These are phyloP conservation scores for Carabus problematicus DNA, from an alignment of 2,888 invertebrate genomes.

Conservation along the genomic window DNA sequence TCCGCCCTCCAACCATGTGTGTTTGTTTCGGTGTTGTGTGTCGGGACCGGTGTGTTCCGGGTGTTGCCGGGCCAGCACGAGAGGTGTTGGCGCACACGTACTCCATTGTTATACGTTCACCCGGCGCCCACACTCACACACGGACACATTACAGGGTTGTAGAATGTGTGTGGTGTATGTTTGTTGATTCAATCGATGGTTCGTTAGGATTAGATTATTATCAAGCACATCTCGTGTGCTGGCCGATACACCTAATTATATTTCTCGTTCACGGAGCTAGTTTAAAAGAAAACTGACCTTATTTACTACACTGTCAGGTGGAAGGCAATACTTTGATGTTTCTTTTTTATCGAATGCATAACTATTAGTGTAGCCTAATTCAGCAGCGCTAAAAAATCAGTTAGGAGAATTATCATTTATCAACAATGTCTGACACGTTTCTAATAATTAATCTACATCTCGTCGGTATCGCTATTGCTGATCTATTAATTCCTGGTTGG, in stretches of 20 bases:
- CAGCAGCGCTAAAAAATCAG: constrained; percentile 22
- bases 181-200: neutral
- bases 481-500: constrained; percentile 29
- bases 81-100: constrained; percentile 9
- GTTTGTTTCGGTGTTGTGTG: constrained; percentile 1
- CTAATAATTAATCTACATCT: constrained; percentile 32
- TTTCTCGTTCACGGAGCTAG: no score
- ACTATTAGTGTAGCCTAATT: no score
- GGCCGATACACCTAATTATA: no score
- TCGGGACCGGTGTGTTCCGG: constrained; percentile 11
- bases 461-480: constrained; percentile 27
- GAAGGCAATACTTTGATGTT: no score
- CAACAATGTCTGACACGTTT: constrained; percentile 21
- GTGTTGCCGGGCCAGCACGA: constrained; percentile 8
- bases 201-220: no score
- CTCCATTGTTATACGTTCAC: neutral
- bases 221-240: no score
- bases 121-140: constrained; percentile 12
- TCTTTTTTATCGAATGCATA: no score
- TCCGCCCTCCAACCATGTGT: neutral
- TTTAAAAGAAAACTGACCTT: no score
- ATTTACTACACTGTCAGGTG: no score
- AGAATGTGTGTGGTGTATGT: constrained; percentile 7
- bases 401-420: constrained; percentile 23
- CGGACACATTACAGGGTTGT: neutral